Evolutionary conservation across 2,888 invertebrate species (phyloP), one percentile per base, ranked within the genome.

Genomic region (Lordiphosa andalusiaca): DNA sequence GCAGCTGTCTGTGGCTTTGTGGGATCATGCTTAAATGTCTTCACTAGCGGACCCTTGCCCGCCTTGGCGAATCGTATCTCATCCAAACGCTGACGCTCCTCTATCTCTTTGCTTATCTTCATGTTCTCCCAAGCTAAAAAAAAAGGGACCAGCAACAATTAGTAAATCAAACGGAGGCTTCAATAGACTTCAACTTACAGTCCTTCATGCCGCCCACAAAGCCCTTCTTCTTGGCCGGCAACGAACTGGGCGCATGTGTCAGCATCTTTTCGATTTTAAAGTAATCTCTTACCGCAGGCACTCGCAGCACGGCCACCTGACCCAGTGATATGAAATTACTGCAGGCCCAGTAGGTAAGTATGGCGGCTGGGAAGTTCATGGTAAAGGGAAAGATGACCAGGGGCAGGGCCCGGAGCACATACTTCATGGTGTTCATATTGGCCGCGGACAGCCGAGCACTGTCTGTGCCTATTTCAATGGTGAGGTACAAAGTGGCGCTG

Each of bases 301-400:
- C 91, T 89, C 92, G 94, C 10, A 98, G 89, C 52, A 97, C 51
- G 6, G 93, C 92, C 41, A 89, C 89, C 93, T 98, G 97, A 0
- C 91, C 67, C 3, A 98, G 88, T 0, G 97, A 96, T 67, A 97
- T 93, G 42, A 95, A 92, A 88, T 98, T 98, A 73, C 94, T 95
- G 23, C 95, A 93, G 12, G 93, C 92, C 98, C 98, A 98, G 87
- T 98, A 98, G 33, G 94, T 93, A 40, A 97, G 91, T 84, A 98
- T 94, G 0, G 95, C 97, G 13, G 95, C 93, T 9, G 97, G 95
- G 85, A 98, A 98, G 86, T 95, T 94, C 40, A 96, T 92, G 6
- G 94, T 96, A 83, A 98, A 94, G 0, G 97, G 95, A 63, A 98
- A 92, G 88, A 96, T 93, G 2, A 94, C 71, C 5, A 97, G 0